A percentile compares a stretch with the other conserved stretches of the same genome.
Conservation (phyloP, 2,888 invertebrate species). For the Drosophila diplacantha region DNA sequence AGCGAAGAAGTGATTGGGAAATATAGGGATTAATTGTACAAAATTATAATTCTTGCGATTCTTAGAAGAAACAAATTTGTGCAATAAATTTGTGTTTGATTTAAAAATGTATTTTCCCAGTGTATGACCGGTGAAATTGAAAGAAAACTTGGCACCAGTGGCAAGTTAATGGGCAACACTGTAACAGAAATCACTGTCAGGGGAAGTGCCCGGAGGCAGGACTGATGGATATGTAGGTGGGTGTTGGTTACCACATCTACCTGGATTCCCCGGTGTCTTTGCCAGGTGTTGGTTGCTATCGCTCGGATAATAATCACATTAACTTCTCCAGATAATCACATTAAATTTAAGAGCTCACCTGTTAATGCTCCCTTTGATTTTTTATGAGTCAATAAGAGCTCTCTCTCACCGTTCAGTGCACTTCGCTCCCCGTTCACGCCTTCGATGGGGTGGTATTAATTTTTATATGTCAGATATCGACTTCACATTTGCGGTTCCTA, state of each 20-base stretch:
- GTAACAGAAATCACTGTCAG: slow-evolving; percentile 28
- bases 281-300: slow-evolving; percentile 46
- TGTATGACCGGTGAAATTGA: slow-evolving; percentile 27
- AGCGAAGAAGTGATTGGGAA: no score
- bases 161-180: slow-evolving; percentile 51
- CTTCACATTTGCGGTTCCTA: slow-evolving; percentile 10
- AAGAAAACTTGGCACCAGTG: slow-evolving; percentile 56
- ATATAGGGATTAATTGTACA: no score
- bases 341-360: slow-evolving; percentile 54
- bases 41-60: no score
- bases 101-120: neutral
- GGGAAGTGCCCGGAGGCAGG: slow-evolving; percentile 34
- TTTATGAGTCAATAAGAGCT: slow-evolving; percentile 57
- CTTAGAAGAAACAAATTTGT: neutral
- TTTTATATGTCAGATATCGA: neutral
- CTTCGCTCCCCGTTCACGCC: slow-evolving; percentile 17
- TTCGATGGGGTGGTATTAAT: slow-evolving; percentile 5
- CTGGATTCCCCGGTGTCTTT: slow-evolving; percentile 19
- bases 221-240: slow-evolving; percentile 50
- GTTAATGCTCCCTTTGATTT: slow-evolving; percentile 41
- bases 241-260: slow-evolving; percentile 31
- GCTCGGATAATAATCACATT: slow-evolving; percentile 65
- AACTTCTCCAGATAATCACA: slow-evolving; percentile 67
- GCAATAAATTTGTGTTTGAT: neutral
- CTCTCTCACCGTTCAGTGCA: slow-evolving; percentile 8